A percentile compares a stretch with the other conserved stretches of the same genome.
Conservation (phyloP, 2,888 invertebrate genomes). For the Sinohyriopsis cumingii region DNA sequence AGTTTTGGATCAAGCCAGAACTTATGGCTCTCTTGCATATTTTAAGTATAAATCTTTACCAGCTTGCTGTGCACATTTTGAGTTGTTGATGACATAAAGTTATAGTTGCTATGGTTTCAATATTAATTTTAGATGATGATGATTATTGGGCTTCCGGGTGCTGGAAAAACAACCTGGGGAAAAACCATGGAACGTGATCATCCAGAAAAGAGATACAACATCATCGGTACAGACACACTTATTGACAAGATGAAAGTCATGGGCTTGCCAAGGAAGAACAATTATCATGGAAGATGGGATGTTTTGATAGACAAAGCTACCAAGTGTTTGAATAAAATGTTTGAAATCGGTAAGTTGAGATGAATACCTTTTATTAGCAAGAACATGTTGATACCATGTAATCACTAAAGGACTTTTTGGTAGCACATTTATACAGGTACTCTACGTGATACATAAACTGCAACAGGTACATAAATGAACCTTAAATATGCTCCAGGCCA, state of each 20-base stretch:
- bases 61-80: too few relatives aligned
- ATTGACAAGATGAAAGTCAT: conserved; percentile 95
- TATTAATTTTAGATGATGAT: conserved; percentile 79
- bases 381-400: not conserved
- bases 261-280: conserved; percentile 85
- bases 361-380: not conserved
- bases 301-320: conserved; percentile 89
- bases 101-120: not conserved
- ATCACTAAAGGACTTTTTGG: not conserved
- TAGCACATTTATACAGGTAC: not conserved
- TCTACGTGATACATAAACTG: not conserved
- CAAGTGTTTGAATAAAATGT: conserved; percentile 84
- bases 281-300: conserved; percentile 89
- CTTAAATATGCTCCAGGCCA: too few relatives aligned
- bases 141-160: conserved; percentile 93
- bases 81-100: too few relatives aligned
- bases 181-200: conserved; percentile 82
- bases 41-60: too few relatives aligned
- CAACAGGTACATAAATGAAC: too few relatives aligned
- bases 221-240: conserved; percentile 88
- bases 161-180: conserved; percentile 95
- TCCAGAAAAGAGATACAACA: conserved; percentile 86
- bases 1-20: too few relatives aligned
- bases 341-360: conserved; percentile 83
- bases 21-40: too few relatives aligned